Conservation (phyloP, 2,113 vertebrate species). For the Cervus canadensis region DNA sequence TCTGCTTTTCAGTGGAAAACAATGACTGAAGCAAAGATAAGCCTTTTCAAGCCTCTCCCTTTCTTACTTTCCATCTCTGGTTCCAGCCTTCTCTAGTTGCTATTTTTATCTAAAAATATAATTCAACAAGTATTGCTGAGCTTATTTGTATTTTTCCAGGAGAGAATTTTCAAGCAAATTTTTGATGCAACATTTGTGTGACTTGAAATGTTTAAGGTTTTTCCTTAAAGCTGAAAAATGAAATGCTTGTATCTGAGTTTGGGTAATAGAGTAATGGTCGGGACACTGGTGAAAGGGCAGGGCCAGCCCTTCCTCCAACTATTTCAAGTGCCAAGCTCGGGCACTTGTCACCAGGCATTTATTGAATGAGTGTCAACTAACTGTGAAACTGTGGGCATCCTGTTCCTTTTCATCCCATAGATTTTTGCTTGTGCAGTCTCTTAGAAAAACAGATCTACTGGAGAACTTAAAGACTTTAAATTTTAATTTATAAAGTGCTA, state of each 20-base stretch:
- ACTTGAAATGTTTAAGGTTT: constrained; percentile 25
- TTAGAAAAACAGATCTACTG: background rate
- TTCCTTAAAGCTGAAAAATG: constrained; percentile 3
- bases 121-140: constrained; percentile 15
- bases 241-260: background rate
- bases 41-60: background rate
- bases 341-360: background rate
- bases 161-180: constrained; percentile 23
- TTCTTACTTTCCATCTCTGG: constrained; percentile 31
- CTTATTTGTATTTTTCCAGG: constrained; percentile 29
- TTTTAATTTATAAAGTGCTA: constrained; percentile 10
- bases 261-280: background rate
- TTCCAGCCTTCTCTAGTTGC: background rate
- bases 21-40: constrained; percentile 27
- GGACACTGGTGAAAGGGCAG: background rate
- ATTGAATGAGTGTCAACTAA: background rate
- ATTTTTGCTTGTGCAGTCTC: background rate
- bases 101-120: constrained; percentile 52
- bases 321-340: background rate
- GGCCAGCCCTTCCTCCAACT: background rate
- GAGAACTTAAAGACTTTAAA: background rate
- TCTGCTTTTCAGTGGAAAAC: constrained; percentile 28
- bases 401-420: background rate
- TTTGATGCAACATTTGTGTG: background rate
- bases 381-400: background rate